Percentiles rank a stretch among this genome's conserved stretches.
phyloP scores from a whole-genome alignment of 1,140 invertebrate species.

The Cataglyphis hispanica region DNA sequence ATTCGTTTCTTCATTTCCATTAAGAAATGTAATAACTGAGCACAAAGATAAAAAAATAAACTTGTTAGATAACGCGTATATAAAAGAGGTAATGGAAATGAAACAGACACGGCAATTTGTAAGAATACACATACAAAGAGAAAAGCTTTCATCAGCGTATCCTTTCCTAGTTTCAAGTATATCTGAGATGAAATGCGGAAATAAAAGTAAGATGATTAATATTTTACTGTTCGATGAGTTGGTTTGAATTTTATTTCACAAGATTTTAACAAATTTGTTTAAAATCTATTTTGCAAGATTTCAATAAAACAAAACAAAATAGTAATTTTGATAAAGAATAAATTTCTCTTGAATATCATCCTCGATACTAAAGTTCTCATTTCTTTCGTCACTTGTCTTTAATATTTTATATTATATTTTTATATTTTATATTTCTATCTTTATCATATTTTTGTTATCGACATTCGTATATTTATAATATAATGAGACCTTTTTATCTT shows the following conservation, averaged over 20 bases:
- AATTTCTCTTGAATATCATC: neutral
- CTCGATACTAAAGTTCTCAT: neutral
- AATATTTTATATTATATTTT: neutral
- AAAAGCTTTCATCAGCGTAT: conserved; percentile 45
- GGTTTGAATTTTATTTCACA: neutral
- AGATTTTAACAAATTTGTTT: neutral
- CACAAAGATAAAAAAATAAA: conserved; percentile 15
- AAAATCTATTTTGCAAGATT: too few species aligned
- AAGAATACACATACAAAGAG: conserved; percentile 68
- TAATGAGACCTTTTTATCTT: neutral
- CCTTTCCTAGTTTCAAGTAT: conserved; percentile 31
- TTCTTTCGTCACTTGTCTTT: neutral
- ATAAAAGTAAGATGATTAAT: conserved; percentile 68
- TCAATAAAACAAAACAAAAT: neutral
- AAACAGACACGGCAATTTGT: conserved; percentile 7
- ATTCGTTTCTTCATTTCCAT: neutral
- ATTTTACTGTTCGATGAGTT: conserved; percentile 55
- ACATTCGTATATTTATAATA: conserved; percentile 3
- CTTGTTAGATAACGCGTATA: neutral
- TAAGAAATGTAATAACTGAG: neutral
- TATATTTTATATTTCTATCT: neutral
- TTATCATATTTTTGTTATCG: neutral
- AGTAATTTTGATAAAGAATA: neutral
- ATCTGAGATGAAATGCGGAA: conserved; percentile 56
- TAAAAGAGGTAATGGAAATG: conserved; percentile 11